Conservation (phyloP, 2,888 invertebrate genomes). For the Invenusta paracnida region DNA sequence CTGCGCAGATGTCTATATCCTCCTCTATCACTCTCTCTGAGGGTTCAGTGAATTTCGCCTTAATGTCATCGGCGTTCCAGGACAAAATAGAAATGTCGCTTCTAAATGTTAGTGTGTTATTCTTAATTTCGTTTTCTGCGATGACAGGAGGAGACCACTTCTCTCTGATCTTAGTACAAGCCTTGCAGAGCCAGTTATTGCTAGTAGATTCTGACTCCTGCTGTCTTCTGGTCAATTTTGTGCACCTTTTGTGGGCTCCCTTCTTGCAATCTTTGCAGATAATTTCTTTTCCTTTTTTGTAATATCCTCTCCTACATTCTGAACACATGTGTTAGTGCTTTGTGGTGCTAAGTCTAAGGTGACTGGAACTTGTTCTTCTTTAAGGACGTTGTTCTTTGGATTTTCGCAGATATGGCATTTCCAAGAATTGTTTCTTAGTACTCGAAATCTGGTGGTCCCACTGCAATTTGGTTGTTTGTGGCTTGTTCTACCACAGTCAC, state of each 20-base stretch:
- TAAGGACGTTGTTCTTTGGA: not conserved
- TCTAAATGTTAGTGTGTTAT: not conserved
- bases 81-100: not conserved
- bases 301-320: not conserved
- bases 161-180: not conserved
- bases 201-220: not conserved
- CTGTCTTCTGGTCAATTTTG: not conserved
- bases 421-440: not conserved
- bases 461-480: not conserved
- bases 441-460: not conserved
- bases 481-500: not conserved
- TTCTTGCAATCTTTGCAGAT: not conserved
- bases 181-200: not conserved
- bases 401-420: not conserved
- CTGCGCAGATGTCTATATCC: not conserved
- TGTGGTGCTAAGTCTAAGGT: not conserved
- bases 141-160: not conserved
- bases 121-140: not conserved
- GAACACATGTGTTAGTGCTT: not conserved
- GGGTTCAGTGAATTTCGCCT: not conserved
- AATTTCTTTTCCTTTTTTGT: not conserved
- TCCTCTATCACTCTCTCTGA: not conserved
- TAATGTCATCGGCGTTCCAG: not conserved
- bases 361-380: not conserved
- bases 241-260: not conserved